A percentile compares a stretch with the other conserved stretches of the same genome.
phyloP scores from a whole-genome alignment of 1,140 invertebrate genomes.

The Saccostrea glomerata region DNA sequence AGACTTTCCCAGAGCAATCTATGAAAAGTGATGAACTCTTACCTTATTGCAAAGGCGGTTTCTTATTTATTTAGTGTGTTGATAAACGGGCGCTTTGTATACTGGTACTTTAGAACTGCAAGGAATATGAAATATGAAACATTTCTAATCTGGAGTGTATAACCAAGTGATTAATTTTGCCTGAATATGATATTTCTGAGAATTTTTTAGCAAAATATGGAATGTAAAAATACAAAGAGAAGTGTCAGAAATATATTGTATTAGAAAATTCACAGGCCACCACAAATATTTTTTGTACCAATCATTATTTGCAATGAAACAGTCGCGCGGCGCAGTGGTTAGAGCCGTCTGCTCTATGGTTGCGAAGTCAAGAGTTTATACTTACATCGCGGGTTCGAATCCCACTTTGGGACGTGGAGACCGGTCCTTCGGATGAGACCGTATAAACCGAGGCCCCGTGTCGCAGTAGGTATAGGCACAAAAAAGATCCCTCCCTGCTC shows the following conservation, averaged over 20 bases:
- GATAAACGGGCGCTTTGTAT: neutral
- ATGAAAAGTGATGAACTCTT: neutral
- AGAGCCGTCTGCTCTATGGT: too few species aligned
- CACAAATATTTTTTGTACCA: neutral
- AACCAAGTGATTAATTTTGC: slow-evolving; percentile 34
- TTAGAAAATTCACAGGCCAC: neutral
- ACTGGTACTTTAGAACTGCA: slow-evolving; percentile 1
- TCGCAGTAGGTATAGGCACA: too few species aligned
- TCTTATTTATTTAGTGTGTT: neutral
- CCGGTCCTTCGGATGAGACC: too few species aligned
- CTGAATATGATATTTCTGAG: slow-evolving; percentile 33
- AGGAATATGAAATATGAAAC: slow-evolving; percentile 28
- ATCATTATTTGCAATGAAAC: neutral
- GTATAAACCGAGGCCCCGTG: too few species aligned
- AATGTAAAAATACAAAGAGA: neutral
- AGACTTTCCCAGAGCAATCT: neutral
- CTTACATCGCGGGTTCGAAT: too few species aligned
- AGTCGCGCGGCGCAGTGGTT: too few species aligned
- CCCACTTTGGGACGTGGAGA: too few species aligned
- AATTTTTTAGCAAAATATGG: neutral
- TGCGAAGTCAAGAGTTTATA: too few species aligned
- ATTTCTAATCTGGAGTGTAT: slow-evolving; percentile 18
- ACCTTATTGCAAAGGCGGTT: slow-evolving; percentile 6
- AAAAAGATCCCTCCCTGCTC: too few species aligned
- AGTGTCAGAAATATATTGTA: neutral